Conservation (phyloP, 2,888 invertebrate genomes). For the Rhopalosiphum nymphaeae region DNA sequence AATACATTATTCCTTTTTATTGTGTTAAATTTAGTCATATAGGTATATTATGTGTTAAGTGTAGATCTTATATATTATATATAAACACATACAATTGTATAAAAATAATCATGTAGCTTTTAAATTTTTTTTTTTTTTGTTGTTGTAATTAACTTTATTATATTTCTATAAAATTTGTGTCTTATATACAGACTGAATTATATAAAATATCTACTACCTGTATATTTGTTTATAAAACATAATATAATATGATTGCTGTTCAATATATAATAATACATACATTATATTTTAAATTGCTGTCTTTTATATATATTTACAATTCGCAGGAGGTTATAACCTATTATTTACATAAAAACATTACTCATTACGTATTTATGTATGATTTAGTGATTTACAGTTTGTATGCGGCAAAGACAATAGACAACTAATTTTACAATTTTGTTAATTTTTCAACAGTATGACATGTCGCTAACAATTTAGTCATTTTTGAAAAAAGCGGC, state of each 20-base stretch:
- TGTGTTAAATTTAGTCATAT: neutral
- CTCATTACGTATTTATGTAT: neutral
- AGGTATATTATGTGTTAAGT: neutral
- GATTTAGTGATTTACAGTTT: neutral
- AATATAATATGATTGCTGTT: neutral
- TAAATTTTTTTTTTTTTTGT: neutral
- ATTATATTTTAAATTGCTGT: neutral
- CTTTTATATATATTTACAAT: neutral
- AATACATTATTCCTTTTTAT: constrained; percentile 2
- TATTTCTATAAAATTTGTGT: constrained; percentile 30
- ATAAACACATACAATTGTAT: neutral
- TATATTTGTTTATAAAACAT: neutral
- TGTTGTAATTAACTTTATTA: neutral
- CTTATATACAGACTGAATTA: constrained; percentile 38
- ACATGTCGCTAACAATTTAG: neutral
- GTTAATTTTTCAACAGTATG: neutral
- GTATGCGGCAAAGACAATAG: neutral
- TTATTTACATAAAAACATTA: neutral
- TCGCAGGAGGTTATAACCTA: neutral
- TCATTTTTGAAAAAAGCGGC: neutral
- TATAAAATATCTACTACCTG: constrained; percentile 10
- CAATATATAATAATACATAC: neutral
- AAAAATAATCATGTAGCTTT: constrained; percentile 1
- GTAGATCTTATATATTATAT: constrained; percentile 6
- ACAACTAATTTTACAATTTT: neutral